Conservation (phyloP, 1,140 invertebrate species). For the Nephotettix cincticeps region DNA sequence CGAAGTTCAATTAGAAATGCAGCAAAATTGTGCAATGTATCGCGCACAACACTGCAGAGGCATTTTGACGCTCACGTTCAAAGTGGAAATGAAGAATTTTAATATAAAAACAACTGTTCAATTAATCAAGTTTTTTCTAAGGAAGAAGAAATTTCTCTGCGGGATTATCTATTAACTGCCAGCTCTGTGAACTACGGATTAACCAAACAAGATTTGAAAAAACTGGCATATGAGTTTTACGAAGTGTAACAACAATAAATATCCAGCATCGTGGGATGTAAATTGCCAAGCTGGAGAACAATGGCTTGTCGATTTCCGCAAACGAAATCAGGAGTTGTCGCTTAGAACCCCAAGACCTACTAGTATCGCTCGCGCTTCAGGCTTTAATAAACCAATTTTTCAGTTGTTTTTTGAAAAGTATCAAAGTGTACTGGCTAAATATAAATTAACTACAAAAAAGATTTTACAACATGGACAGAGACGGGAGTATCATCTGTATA, state of each 20-base stretch:
- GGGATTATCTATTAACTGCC: not conserved
- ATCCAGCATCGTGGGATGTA: not conserved
- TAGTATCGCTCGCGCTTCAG: slow-evolving; percentile 9
- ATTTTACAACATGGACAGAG: slow-evolving; percentile 50
- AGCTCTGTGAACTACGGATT: not conserved
- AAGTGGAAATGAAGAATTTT: too few relatives aligned
- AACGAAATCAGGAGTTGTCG: slow-evolving; percentile 12
- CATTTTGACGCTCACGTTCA: too few relatives aligned
- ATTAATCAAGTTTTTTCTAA: slow-evolving; percentile 2
- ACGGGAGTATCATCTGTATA: slow-evolving; percentile 50
- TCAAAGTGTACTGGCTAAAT: not conserved
- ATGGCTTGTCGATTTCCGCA: slow-evolving; percentile 10
- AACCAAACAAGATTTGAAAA: not conserved
- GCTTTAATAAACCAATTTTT: not conserved
- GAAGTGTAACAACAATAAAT: slow-evolving; percentile 2
- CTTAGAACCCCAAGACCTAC: slow-evolving; percentile 11
- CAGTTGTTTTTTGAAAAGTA: slow-evolving; percentile 5
- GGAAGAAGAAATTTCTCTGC: not conserved
- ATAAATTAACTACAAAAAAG: slow-evolving; percentile 43
- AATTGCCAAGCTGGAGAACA: slow-evolving; percentile 6
- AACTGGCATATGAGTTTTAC: slow-evolving; percentile 5
- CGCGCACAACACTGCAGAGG: too few relatives aligned
- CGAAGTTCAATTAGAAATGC: too few relatives aligned
- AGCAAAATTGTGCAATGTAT: too few relatives aligned
- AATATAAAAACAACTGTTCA: too few relatives aligned